A percentile compares a stretch with the other conserved stretches of the same genome.
These are phyloP conservation scores for Plutella xylostella DNA, from an alignment of 2,888 invertebrate genomes.

Conservation along the genomic window DNA sequence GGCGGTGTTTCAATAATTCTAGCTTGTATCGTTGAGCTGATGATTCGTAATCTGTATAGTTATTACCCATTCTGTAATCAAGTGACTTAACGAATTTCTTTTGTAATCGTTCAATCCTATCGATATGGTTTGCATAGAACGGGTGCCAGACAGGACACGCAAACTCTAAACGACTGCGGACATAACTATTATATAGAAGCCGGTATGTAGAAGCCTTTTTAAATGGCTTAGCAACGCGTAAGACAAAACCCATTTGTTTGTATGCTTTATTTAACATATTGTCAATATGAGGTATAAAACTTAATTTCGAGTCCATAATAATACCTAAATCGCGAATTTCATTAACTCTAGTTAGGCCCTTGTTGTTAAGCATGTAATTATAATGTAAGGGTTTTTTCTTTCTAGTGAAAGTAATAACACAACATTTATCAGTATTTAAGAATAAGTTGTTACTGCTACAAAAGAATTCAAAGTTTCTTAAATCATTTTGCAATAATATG, in stretches of 20 bases:
- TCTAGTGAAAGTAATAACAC: neutral
- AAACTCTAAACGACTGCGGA: slow-evolving; percentile 1
- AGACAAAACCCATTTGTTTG: neutral
- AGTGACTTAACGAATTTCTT: too few relatives aligned
- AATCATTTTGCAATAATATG: neutral
- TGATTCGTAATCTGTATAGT: too few relatives aligned
- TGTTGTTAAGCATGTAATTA: neutral
- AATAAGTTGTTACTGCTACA: neutral
- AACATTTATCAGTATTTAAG: neutral
- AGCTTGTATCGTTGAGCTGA: neutral
- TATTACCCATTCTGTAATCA: too few relatives aligned
- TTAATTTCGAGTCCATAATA: neutral
- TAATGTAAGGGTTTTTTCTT: neutral
- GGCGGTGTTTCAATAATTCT: neutral
- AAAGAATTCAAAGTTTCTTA: neutral
- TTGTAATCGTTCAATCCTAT: too few relatives aligned
- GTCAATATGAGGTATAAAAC: neutral
- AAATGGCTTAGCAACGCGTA: neutral
- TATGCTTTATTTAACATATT: neutral
- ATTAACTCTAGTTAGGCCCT: neutral
- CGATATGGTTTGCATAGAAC: too few relatives aligned
- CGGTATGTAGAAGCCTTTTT: neutral
- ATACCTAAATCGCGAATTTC: slow-evolving; percentile 1
- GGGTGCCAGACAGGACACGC: neutral
- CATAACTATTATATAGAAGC: neutral